Conservation (phyloP, 2,888 invertebrate species). For the Cloeon dipterum region DNA sequence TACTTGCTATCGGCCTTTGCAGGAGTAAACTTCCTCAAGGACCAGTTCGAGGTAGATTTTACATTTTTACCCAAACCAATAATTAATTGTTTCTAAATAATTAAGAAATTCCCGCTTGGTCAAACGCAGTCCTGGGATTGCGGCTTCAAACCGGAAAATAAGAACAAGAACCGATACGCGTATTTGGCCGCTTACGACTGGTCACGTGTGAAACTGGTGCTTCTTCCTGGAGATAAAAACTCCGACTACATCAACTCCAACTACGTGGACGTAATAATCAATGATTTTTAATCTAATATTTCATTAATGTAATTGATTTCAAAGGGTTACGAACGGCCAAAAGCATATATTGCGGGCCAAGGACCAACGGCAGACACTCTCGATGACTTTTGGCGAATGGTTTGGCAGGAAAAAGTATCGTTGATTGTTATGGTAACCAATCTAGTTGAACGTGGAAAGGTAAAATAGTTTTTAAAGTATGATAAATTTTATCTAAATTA, state of each 20-base stretch:
- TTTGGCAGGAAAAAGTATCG: conserved; percentile 23
- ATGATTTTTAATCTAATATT: neutral
- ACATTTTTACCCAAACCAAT: no score
- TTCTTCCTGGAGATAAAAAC: conserved; percentile 16
- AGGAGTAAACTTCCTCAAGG: no score
- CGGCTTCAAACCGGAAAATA: conserved; percentile 6
- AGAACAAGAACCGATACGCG: conserved; percentile 7
- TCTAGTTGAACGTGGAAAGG: conserved; percentile 21
- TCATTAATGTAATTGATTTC: conserved; percentile 4
- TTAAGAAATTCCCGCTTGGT: conserved; percentile 7
- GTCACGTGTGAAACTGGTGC: conserved; percentile 20
- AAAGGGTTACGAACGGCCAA: conserved; percentile 12
- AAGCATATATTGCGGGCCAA: conserved; percentile 18
- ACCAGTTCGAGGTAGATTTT: no score
- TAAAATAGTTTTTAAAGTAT: no score
- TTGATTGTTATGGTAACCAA: conserved; percentile 26
- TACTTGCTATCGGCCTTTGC: no score
- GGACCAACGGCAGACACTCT: conserved; percentile 18
- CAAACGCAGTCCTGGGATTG: conserved; percentile 7
- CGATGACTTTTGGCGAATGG: conserved; percentile 22
- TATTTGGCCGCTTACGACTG: conserved; percentile 17
- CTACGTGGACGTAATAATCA: conserved; percentile 22
- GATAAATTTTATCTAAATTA: no score
- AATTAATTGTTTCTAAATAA: no score
- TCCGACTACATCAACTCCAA: conserved; percentile 29